A percentile compares a stretch with the other conserved stretches of the same genome.
Conservation (phyloP, 2,113 vertebrate genomes). For the Mesembrinibis cayennensis region DNA sequence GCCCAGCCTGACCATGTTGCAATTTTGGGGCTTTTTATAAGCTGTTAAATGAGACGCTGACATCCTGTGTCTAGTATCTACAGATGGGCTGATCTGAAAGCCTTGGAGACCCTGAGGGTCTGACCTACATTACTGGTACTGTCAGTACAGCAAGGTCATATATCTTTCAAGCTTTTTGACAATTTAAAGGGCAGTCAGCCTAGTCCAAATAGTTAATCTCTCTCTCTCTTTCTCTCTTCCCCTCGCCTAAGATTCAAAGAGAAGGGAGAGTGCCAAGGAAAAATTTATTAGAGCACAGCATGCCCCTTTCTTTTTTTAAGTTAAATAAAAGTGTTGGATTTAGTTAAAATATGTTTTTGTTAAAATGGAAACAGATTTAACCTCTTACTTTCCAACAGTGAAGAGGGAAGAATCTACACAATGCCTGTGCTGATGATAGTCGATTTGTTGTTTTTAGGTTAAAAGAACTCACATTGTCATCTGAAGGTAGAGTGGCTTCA, state of each 20-base stretch:
- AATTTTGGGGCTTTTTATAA: constrained; percentile 9
- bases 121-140: constrained; percentile 9
- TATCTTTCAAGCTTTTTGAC: constrained; percentile 33
- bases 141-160: background rate
- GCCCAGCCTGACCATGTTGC: background rate
- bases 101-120: background rate
- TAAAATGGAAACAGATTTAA: constrained; percentile 8
- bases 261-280: constrained; percentile 40
- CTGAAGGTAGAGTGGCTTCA: background rate
- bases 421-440: background rate
- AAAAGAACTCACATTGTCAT: background rate
- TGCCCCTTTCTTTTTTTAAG: background rate
- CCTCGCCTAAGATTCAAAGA: constrained; percentile 46
- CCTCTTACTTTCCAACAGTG: background rate
- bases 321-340: background rate
- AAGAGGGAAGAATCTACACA: background rate
- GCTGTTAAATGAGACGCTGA: constrained; percentile 3
- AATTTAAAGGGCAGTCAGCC: constrained; percentile 44
- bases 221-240: background rate
- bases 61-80: background rate
- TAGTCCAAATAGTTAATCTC: constrained; percentile 54
- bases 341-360: background rate
- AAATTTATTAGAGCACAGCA: constrained; percentile 55
- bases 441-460: background rate
- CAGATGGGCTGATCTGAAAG: constrained; percentile 7